Base-by-base conservation (phyloP, 2,888 invertebrate species). In the Caenorhabditis panamensis region DNA sequence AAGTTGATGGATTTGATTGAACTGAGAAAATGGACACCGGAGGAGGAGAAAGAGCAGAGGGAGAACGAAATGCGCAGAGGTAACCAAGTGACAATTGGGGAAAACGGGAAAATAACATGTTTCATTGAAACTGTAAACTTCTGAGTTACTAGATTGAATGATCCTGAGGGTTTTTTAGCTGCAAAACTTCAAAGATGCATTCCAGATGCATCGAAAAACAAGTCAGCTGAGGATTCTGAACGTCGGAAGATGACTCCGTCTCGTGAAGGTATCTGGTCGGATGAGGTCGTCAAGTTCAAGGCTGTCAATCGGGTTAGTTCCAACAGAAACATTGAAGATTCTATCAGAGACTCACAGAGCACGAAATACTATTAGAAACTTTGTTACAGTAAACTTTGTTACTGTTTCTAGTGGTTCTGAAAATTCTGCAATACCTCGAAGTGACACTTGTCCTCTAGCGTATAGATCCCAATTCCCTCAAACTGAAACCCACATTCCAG, bases 271-370 rank as follows among this genome's bases (percentile, higher is more conserved):
- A 16, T 16, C 41, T 49, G 22, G n/a, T 28, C 28, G 20, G 31
- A 54, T 18, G 51, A 62, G 37, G 36, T 44, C 28, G 53, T 37
- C 20, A 73, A 58, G 58, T 44, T 26, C n/a, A 22, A 47, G 24
- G 72, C 72, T 13, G 37, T 56, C 1, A 56, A 64, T 53, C 37
- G 62, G 63, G 72, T 72, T n/a, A n/a, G n/a, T n/a, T n/a, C n/a
- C n/a, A n/a, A n/a, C n/a, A n/a, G n/a, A n/a, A n/a, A n/a, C n/a
- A n/a, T n/a, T n/a, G n/a, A n/a, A n/a, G n/a, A n/a, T n/a, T n/a
- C n/a, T n/a, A n/a, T n/a, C n/a, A n/a, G n/a, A n/a, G n/a, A n/a
- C n/a, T n/a, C n/a, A n/a, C n/a, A n/a, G n/a, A n/a, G n/a, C n/a
- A n/a, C n/a, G n/a, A n/a, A n/a, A n/a, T n/a, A n/a, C n/a, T n/a